phyloP scores from a whole-genome alignment of 2,888 invertebrate genomes.

The Eudasyphora cyanicolor region DNA sequence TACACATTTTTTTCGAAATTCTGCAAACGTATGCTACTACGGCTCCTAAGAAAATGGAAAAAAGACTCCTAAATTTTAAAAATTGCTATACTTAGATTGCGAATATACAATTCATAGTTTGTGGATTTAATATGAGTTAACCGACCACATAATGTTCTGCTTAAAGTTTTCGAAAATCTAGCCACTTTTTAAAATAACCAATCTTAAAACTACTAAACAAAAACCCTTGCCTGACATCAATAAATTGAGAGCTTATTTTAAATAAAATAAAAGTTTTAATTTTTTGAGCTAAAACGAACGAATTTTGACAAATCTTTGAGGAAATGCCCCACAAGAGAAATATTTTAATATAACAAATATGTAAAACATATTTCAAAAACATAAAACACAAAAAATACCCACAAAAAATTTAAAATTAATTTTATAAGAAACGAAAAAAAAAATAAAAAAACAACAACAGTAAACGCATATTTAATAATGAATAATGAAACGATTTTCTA shows the following conservation, averaged over 20 bases:
- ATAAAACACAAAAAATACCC: slow-evolving; percentile 22
- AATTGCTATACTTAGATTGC: too few species aligned
- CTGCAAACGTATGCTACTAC: too few species aligned
- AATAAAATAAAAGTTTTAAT: slow-evolving; percentile 6
- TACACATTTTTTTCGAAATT: too few species aligned
- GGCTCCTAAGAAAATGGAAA: too few species aligned
- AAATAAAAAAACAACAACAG: slow-evolving; percentile 56
- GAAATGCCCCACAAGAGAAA: neutral
- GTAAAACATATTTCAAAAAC: slow-evolving; percentile 61
- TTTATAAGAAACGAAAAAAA: slow-evolving; percentile 3
- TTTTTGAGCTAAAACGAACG: slow-evolving; percentile 21
- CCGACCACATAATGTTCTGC: neutral
- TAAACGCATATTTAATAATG: slow-evolving; percentile 69
- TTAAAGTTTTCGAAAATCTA: neutral
- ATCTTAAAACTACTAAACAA: neutral
- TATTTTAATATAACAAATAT: slow-evolving; percentile 48
- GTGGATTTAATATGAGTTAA: too few species aligned
- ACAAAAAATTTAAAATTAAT: slow-evolving; percentile 59
- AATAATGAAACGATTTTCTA: slow-evolving; percentile 73
- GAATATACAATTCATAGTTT: too few species aligned
- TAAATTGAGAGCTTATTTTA: slow-evolving; percentile 44
- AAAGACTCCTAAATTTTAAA: too few species aligned
- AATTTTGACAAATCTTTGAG: slow-evolving; percentile 6
- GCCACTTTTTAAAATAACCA: slow-evolving; percentile 13
- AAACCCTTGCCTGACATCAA: neutral